Base-by-base conservation (phyloP, 2,888 invertebrate species). In the Sericinus montela region DNA sequence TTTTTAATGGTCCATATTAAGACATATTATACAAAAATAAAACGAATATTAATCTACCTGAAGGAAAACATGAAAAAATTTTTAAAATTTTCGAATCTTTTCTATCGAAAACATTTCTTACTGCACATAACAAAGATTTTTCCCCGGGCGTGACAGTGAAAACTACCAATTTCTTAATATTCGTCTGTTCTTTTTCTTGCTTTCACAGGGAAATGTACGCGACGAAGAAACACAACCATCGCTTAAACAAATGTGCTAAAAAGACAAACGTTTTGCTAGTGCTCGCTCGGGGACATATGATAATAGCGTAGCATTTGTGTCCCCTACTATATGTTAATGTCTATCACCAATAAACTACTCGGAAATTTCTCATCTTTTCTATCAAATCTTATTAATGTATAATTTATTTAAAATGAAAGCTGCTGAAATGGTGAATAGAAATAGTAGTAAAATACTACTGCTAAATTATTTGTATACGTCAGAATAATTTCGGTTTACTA, bases 171-270 rank as follows among this genome's bases (percentile, higher is more conserved):
- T 67, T 67, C 63, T 69, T 67, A 66, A 54, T 56, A 62, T 64
- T 53, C 16, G 57, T 59, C 55, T 59, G 51, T 45, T 59, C 60
- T 61, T 68, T 72, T 72, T 74, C 69, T 61, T 65, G 59, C 71
- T 66, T 63, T 58, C 67, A 60, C 62, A 68, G 63, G 67, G 65
- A 77, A 78, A 80, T 79, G 74, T 71, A 73, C 68, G 72, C 72
- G 72, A 73, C 76, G 71, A 72, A 78, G 78, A 83, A 81, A 83
- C 78, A 83, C 78, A 78, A 80, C 75, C 76, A 80, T 78, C 75
- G 69, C 68, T 81, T 76, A 80, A 75, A 87, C 80, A 86, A 87
- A 87, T 87, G 86, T 79, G 86, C 80, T 84, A 86, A 86, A 86
- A 87, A 86, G 86, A 87, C 85, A 80, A 87, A 87, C 85, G 84